Percentiles rank a stretch among this genome's conserved stretches.
These are phyloP conservation scores for Ephydatia muelleri DNA, from an alignment of 37 sponge, comb jelly and placozoan species.

Conservation along the genomic window DNA sequence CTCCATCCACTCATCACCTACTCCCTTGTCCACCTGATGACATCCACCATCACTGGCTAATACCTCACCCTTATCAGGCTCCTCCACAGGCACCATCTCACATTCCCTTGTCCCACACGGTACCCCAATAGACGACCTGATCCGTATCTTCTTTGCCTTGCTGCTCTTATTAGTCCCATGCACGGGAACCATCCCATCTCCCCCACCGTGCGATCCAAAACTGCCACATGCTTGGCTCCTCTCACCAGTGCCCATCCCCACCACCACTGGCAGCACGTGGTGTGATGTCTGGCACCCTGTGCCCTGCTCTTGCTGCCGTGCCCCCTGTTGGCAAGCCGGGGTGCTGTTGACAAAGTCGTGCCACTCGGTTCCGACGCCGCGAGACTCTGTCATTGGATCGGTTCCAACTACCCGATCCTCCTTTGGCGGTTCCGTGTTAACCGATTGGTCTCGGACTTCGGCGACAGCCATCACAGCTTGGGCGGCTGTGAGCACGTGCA, in stretches of 20 bases:
- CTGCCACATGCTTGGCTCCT: neutral
- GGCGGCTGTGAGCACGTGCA: neutral
- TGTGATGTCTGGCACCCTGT: neutral
- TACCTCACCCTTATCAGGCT: no score
- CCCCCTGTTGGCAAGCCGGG: neutral
- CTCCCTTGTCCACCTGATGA: no score
- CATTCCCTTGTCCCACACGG: no score
- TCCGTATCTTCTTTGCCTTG: neutral
- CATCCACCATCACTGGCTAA: no score
- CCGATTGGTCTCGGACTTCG: neutral
- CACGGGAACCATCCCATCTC: neutral
- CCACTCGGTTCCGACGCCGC: slow-evolving; percentile 54
- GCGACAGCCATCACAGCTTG: neutral
- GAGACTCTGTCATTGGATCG: slow-evolving; percentile 33
- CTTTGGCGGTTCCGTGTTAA: slow-evolving; percentile 25
- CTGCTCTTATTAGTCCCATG: neutral
- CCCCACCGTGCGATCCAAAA: neutral
- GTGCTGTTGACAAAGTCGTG: neutral
- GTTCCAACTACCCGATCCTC: slow-evolving; percentile 29
- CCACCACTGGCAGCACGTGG: neutral
- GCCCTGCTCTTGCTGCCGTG: neutral
- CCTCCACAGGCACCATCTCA: no score
- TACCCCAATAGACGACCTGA: neutral
- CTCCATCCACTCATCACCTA: no score
- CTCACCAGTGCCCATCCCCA: neutral